Conservation (phyloP, 1,140 invertebrate species). For the Lethocerus indicus region DNA sequence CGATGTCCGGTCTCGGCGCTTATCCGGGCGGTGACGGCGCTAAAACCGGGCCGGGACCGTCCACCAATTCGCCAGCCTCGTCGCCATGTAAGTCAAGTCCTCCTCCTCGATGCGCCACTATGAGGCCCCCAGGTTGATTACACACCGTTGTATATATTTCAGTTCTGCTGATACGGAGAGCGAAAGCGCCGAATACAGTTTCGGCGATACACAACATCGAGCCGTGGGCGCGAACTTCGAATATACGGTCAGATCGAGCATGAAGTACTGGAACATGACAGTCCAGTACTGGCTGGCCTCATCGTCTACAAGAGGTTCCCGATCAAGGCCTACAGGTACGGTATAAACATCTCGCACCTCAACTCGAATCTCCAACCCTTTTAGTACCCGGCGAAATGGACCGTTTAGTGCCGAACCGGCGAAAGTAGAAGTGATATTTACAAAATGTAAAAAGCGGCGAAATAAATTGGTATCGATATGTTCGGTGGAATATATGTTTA, state of each 20-base stretch:
- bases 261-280: conserved; percentile 88
- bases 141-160: conserved; percentile 5
- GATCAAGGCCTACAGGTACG: conserved; percentile 41
- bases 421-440: no score
- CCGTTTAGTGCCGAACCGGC: no score
- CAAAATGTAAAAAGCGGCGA: no score
- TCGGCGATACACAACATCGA: conserved; percentile 70
- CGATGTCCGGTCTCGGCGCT: conserved; percentile 72
- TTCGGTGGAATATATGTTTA: no score
- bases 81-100: no score
- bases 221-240: conserved; percentile 56
- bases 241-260: conserved; percentile 58
- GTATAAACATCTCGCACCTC: no score
- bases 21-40: conserved; percentile 60
- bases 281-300: conserved; percentile 91
- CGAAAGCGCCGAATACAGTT: conserved; percentile 43
- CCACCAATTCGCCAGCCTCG: conserved; percentile 14
- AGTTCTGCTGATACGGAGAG: conserved; percentile 26
- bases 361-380: no score
- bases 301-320: conserved; percentile 72
- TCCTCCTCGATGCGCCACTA: no score
- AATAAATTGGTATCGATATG: no score
- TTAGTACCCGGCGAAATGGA: no score
- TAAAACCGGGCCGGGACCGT: conserved; percentile 63
- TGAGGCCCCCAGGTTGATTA: no score